Percentiles rank a stretch among this genome's conserved stretches.
Conservation (phyloP, 1,140 invertebrate genomes). For the Scaptomyza graminum region DNA sequence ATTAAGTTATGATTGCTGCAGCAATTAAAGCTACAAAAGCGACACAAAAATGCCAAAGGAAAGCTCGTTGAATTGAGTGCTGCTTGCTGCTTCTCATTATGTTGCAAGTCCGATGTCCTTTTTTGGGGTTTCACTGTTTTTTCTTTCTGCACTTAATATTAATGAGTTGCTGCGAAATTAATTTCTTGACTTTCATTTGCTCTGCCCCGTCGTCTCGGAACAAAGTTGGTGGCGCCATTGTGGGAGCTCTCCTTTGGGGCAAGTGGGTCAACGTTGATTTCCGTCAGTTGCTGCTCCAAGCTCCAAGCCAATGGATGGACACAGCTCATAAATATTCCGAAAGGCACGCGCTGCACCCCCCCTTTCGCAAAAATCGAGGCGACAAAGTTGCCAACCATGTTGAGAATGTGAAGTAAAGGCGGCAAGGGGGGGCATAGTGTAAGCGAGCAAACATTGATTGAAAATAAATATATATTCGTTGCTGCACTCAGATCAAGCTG, state of each 20-base stretch:
- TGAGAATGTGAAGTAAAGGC: background rate
- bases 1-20: constrained; percentile 36
- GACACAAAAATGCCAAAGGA: background rate
- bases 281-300: constrained; percentile 54
- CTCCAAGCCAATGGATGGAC: constrained; percentile 46
- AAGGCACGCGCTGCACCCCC: constrained; percentile 59
- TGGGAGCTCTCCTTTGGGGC: constrained; percentile 20
- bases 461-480: constrained; percentile 62
- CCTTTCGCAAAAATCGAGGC: constrained; percentile 17
- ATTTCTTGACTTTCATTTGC: constrained; percentile 75
- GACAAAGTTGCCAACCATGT: constrained; percentile 53
- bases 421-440: background rate
- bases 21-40: constrained; percentile 57
- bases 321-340: constrained; percentile 78
- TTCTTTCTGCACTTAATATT: constrained; percentile 66
- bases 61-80: constrained; percentile 19
- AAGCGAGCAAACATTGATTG: constrained; percentile 60
- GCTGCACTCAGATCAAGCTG: background rate
- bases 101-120: constrained; percentile 57
- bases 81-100: constrained; percentile 56
- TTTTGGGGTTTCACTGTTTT: constrained; percentile 53
- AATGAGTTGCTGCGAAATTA: constrained; percentile 78
- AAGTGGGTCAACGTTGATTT: constrained; percentile 80
- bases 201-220: background rate
- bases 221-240: constrained; percentile 28